Base-by-base conservation (phyloP, 64 coral and sea anemone species). In the Porites australiensis region DNA sequence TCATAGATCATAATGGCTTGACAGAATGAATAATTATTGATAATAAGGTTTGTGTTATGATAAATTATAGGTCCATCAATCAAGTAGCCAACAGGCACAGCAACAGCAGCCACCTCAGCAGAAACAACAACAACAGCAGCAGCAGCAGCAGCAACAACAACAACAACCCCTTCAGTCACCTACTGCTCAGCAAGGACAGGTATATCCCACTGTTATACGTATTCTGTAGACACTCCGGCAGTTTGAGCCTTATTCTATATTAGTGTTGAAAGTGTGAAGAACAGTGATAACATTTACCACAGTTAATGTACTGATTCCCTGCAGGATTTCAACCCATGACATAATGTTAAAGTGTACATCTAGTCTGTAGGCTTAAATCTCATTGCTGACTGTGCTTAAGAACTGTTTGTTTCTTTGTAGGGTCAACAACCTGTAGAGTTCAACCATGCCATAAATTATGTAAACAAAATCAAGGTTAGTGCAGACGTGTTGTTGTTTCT, bases 371-470 rank as follows among this genome's bases (percentile, higher is more conserved):
- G 27, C 27, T 37, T 37, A 37, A 37, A 37, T 37, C 27, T 37
- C 27, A 37, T 57, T 57, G 54, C 7, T 9, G 12, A 57, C 54
- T 57, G 54, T 57, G 7, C 54, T 57, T 9, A 57, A 57, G 7
- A 74, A 50, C 45, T 83, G 13, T 58, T 85, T 43, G 73, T 93
- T 79, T 67, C 4, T 16, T 82, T 72, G 23, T 75, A 96, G 88
- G 88, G 62, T n/a, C 95, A 96, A 4, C 96, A 98, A 78, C 96
- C 96, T 27, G 96, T 98, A 72, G 96, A 98, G 65, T 98, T 98
- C 55, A 98, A 98, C 70, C 96, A 98, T 93, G 96, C 96, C n/a
- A 98, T 98, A 74, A 98, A 96, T 87, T 98, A 98, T 96, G 96
- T 98, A 12, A 98, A 98, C 51, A 98, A 98, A 72, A 98, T 98